phyloP scores from a whole-genome alignment of 1,140 invertebrate species.

The Goniozus legneri region DNA sequence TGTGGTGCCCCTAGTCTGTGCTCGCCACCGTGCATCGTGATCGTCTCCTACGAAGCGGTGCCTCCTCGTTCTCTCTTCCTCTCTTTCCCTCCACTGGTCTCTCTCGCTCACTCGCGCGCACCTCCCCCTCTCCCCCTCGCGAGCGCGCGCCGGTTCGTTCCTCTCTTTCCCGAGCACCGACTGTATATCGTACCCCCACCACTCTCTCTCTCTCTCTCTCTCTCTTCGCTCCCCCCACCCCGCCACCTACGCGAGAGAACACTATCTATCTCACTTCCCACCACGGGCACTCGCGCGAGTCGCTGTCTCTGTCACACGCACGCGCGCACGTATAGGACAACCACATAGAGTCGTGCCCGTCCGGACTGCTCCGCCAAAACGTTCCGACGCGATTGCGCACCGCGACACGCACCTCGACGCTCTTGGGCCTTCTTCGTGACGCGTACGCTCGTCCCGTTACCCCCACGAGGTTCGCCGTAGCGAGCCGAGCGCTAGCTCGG shows the following conservation, averaged over 20 bases:
- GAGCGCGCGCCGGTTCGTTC: background rate
- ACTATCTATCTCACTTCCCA: too few species aligned
- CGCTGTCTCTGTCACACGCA: too few species aligned
- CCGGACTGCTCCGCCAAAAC: constrained; percentile 32
- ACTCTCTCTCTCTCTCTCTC: background rate
- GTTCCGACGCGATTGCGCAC: constrained; percentile 49
- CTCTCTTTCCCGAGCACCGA: background rate
- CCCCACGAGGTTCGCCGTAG: too few species aligned
- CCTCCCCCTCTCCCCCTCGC: constrained; percentile 11
- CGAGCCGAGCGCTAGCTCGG: constrained; percentile 2
- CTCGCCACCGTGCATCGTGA: constrained; percentile 51
- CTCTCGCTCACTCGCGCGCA: constrained; percentile 1
- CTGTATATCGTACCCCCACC: background rate
- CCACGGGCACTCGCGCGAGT: too few species aligned
- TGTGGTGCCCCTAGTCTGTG: constrained; percentile 48
- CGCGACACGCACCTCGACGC: constrained; percentile 35
- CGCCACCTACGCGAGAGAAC: too few species aligned
- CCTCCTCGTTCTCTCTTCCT: constrained; percentile 24
- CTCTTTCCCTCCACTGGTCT: constrained; percentile 9
- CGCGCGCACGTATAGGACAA: too few species aligned
- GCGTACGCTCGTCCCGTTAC: constrained; percentile 19
- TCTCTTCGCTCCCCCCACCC: constrained; percentile 28
- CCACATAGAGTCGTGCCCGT: too few species aligned
- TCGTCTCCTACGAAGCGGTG: constrained; percentile 38
- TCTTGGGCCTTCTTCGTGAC: constrained; percentile 30